Evolutionary conservation across 2,113 vertebrate genomes (phyloP).

Genomic region (Nettapus auritus): DNA sequence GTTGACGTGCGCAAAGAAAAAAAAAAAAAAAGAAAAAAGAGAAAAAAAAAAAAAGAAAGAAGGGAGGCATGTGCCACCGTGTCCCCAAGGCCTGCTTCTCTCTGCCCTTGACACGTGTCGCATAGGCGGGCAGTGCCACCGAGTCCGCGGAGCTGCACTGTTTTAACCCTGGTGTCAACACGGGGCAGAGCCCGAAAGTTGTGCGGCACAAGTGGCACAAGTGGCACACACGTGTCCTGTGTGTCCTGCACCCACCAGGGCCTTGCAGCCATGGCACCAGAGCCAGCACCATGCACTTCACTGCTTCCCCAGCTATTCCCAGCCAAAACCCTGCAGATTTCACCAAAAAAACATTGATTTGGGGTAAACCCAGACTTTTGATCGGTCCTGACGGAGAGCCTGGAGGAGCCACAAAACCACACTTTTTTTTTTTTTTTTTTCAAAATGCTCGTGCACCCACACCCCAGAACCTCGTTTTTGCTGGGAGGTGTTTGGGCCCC

Average conservation of each 20-base stretch:
- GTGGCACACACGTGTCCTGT: neutral
- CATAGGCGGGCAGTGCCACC: neutral
- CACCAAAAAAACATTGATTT: no score
- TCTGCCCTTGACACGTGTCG: slow-evolving; percentile 27
- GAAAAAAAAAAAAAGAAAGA: neutral
- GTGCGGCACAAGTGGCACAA: neutral
- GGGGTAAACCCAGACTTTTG: no score
- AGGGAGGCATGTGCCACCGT: neutral
- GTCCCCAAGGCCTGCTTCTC: slow-evolving; percentile 6
- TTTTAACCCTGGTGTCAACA: neutral
- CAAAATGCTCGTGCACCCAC: neutral
- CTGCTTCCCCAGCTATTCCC: neutral
- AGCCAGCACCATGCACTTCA: fast-evolving
- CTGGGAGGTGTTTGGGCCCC: slow-evolving; percentile 15
- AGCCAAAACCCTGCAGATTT: neutral
- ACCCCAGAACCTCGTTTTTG: neutral
- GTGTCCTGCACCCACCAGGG: fast-evolving
- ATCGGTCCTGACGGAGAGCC: neutral
- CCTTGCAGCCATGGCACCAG: neutral
- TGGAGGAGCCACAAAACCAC: neutral
- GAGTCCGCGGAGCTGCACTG: neutral
- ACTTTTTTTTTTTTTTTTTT: neutral
- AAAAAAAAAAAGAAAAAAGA: no score
- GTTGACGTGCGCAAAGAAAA: neutral
- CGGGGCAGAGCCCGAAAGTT: neutral